A percentile compares a stretch with the other conserved stretches of the same genome.
phyloP scores from a whole-genome alignment of 2,113 vertebrate genomes.

The Pedetes capensis region DNA sequence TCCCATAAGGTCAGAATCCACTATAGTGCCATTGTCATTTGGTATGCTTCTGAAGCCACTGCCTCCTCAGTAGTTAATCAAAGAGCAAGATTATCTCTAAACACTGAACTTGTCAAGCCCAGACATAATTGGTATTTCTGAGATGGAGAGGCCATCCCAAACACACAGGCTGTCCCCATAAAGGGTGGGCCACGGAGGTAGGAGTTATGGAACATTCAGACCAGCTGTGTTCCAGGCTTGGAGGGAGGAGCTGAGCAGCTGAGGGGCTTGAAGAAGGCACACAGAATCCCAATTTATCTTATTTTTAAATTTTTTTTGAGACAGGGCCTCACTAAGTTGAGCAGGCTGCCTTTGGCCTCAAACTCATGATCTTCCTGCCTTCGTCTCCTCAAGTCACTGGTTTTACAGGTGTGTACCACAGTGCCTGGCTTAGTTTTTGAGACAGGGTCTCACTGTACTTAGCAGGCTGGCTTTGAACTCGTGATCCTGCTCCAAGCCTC shows the following conservation, averaged over 20 bases:
- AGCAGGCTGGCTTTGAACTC: no score
- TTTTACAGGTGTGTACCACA: no score
- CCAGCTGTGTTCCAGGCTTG: neutral
- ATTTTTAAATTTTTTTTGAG: no score
- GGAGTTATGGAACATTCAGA: neutral
- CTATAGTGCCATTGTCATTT: neutral
- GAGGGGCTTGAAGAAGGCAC: constrained; percentile 14
- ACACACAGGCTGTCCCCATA: neutral
- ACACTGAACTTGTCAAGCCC: neutral
- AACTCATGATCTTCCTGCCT: no score
- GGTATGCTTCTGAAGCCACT: neutral
- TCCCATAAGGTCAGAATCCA: neutral
- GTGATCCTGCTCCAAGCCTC: no score
- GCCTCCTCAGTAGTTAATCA: neutral
- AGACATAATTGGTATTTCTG: neutral
- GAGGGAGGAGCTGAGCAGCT: neutral
- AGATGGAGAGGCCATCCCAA: neutral
- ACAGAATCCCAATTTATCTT: neutral
- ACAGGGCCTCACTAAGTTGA: no score
- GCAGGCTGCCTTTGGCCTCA: no score
- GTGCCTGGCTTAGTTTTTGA: no score
- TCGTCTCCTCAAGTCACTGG: no score
- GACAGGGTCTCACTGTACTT: no score
- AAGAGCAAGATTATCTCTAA: neutral
- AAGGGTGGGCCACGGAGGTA: neutral